Conservation (phyloP, 1,140 invertebrate species). For the Tyrophagus putrescentiae region DNA sequence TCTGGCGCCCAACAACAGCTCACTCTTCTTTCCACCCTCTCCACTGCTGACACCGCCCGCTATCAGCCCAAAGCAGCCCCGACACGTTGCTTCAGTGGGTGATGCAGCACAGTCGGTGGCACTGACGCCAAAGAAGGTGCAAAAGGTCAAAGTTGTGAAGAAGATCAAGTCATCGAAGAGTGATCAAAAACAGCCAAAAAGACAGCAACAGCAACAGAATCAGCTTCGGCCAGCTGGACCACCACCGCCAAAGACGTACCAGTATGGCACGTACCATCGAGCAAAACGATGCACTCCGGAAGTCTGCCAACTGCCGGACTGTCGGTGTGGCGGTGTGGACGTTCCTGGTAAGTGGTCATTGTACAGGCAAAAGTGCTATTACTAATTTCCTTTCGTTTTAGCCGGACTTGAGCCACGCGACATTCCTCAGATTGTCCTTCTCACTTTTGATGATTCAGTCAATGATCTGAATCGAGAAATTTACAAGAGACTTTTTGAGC, state of each 20-base stretch:
- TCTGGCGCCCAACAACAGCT: neutral
- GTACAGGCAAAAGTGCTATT: too few relatives aligned
- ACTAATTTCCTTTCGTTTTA: slow-evolving; percentile 1
- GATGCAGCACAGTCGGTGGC: too few relatives aligned
- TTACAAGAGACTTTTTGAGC: slow-evolving; percentile 72
- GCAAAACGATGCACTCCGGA: slow-evolving; percentile 54
- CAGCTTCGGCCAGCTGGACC: slow-evolving; percentile 20
- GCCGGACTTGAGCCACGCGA: slow-evolving; percentile 49
- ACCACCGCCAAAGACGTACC: slow-evolving; percentile 24
- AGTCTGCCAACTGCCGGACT: slow-evolving; percentile 72
- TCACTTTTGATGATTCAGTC: slow-evolving; percentile 86
- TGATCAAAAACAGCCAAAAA: neutral
- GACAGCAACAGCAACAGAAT: neutral
- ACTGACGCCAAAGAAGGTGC: neutral
- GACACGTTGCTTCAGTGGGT: neutral
- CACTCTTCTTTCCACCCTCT: neutral
- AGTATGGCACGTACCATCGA: slow-evolving; percentile 6
- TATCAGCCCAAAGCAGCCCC: neutral
- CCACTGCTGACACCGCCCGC: slow-evolving; percentile 1
- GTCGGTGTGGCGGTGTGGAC: slow-evolving; percentile 72
- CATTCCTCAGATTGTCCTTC: slow-evolving; percentile 73
- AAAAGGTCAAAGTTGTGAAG: neutral
- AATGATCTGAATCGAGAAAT: slow-evolving; percentile 84
- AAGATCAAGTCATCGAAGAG: neutral
- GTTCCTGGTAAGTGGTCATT: slow-evolving; percentile 51